Evolutionary conservation across 2,113 vertebrate species (phyloP).

Genomic region (Thryonomys swinderianus): DNA sequence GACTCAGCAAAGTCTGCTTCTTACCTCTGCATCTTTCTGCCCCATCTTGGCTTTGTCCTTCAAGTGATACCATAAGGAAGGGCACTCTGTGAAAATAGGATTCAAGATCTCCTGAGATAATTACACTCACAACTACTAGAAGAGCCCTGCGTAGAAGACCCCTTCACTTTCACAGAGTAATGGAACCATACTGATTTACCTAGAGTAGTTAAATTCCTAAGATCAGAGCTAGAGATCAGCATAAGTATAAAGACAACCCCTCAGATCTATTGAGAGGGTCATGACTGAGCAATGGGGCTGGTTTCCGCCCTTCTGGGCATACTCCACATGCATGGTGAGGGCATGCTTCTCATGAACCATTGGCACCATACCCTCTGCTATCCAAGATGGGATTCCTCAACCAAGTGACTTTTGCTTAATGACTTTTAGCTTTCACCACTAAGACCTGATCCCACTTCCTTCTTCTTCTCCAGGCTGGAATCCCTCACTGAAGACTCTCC

Average conservation of each 20-base stretch:
- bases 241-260: background rate
- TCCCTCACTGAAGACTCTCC: background rate
- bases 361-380: background rate
- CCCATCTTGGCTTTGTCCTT: background rate
- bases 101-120: background rate
- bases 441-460: too few relatives aligned
- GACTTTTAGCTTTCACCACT: too few relatives aligned
- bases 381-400: background rate
- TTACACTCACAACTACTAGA: background rate
- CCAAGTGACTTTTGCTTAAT: background rate
- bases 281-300: rapidly evolving
- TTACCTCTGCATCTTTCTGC: background rate
- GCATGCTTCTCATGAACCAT: rapidly evolving
- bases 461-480: rapidly evolving
- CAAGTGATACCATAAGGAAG: background rate
- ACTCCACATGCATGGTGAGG: rapidly evolving
- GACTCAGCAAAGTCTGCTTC: background rate
- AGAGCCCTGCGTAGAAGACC: background rate
- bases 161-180: background rate
- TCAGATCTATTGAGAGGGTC: rapidly evolving
- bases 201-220: background rate
- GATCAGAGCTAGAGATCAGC: background rate
- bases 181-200: background rate
- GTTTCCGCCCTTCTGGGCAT: background rate
- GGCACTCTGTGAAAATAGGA: background rate